Conservation (phyloP, 2,888 invertebrate genomes). For the Calameuta idolon region DNA sequence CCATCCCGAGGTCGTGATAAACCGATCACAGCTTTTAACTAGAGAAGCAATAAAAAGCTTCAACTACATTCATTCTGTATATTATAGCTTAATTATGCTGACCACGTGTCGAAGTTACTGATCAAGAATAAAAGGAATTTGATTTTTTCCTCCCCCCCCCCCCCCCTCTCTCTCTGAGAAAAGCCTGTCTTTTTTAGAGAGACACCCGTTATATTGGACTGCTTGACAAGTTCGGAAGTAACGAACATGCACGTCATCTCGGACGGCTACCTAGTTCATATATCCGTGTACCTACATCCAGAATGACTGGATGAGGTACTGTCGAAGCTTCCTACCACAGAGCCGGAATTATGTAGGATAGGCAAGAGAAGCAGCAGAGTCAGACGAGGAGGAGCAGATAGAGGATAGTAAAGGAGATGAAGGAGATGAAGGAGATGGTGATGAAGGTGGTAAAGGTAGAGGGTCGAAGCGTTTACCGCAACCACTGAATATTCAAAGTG, state of each 20-base stretch:
- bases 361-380: neutral
- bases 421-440: conserved; percentile 8
- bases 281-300: neutral
- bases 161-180: neutral
- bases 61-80: neutral
- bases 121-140: conserved; percentile 48
- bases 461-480: conserved; percentile 4
- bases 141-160: conserved; percentile 43
- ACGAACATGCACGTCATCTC: no score
- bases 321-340: neutral
- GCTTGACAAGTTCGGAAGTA: no score
- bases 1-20: neutral
- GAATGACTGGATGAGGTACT: neutral
- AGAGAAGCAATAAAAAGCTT: neutral
- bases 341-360: neutral
- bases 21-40: neutral
- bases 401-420: neutral
- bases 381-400: neutral
- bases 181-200: neutral
- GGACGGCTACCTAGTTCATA: no score
- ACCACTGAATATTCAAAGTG: conserved; percentile 41
- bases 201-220: neutral
- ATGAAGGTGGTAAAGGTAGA: conserved; percentile 3
- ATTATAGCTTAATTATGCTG: neutral
- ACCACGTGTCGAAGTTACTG: conserved; percentile 20